These are phyloP conservation scores for Eulimnadia texana DNA, from an alignment of 1,140 invertebrate genomes.

Conservation along the genomic window DNA sequence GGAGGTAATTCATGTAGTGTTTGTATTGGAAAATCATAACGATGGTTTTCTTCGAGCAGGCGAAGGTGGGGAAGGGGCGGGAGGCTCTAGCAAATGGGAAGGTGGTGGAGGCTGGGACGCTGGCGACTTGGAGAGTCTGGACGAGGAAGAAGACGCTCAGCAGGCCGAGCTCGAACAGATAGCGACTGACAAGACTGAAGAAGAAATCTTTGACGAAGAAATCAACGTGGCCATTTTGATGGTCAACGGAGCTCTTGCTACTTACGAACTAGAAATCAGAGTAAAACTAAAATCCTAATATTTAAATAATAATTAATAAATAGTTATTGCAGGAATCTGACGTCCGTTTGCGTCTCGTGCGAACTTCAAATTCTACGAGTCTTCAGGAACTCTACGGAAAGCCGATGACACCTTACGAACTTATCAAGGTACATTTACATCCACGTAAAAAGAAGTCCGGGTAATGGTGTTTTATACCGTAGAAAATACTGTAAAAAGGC, in stretches of 20 bases:
- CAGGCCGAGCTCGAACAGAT: background rate
- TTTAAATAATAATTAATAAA: background rate
- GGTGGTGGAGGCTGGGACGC: constrained; percentile 12
- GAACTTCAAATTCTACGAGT: background rate
- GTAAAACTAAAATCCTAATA: background rate
- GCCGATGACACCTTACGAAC: background rate
- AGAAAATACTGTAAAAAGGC: too few species aligned
- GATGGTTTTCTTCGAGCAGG: too few species aligned
- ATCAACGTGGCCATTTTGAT: constrained; percentile 2
- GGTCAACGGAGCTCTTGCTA: constrained; percentile 12
- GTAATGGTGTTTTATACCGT: background rate
- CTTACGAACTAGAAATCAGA: constrained; percentile 13
- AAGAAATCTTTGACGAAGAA: background rate
- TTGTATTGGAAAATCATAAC: too few species aligned
- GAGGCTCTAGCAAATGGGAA: constrained; percentile 4
- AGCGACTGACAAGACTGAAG: constrained; percentile 2
- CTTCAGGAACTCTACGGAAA: background rate
- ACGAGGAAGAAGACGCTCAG: constrained; percentile 1
- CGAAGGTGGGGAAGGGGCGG: constrained; percentile 2
- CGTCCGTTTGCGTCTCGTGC: background rate
- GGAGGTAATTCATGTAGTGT: too few species aligned
- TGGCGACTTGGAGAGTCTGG: background rate
- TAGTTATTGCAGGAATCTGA: background rate
- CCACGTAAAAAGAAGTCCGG: background rate
- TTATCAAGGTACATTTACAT: background rate